These are phyloP conservation scores for Bryconaethiops microstoma DNA, from an alignment of 2,797 vertebrate species.

Conservation along the genomic window DNA sequence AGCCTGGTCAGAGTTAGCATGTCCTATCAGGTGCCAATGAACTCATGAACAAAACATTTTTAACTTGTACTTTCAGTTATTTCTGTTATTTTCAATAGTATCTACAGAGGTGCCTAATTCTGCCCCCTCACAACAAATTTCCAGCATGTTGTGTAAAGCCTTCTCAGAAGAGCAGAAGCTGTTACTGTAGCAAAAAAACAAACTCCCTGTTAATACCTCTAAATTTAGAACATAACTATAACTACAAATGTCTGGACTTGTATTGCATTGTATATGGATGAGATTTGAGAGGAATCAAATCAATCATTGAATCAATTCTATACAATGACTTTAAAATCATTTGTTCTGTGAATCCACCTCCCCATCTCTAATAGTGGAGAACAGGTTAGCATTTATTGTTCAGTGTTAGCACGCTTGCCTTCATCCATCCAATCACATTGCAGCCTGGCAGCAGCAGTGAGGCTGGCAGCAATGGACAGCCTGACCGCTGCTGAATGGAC, in stretches of 20 bases:
- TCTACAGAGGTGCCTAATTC: neutral
- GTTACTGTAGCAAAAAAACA: neutral
- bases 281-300: too few species aligned
- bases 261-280: neutral
- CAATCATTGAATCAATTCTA: neutral
- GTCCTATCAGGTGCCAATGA: too few species aligned
- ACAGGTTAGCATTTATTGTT: neutral
- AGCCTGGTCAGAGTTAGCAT: too few species aligned
- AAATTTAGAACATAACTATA: too few species aligned
- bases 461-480: constrained; percentile 4
- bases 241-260: too few species aligned
- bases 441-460: constrained; percentile 3
- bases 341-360: too few species aligned
- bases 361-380: neutral
- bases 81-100: too few species aligned
- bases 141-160: too few species aligned
- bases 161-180: neutral
- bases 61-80: too few species aligned
- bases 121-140: too few species aligned
- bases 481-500: constrained; percentile 1
- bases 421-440: neutral
- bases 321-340: neutral
- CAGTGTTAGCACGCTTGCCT: neutral
- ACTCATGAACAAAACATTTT: too few species aligned
- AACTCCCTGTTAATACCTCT: too few species aligned